Percentiles rank a stretch among this genome's conserved stretches.
These are phyloP conservation scores for Philereme vetulata DNA, from an alignment of 2,888 invertebrate species.

Conservation along the genomic window DNA sequence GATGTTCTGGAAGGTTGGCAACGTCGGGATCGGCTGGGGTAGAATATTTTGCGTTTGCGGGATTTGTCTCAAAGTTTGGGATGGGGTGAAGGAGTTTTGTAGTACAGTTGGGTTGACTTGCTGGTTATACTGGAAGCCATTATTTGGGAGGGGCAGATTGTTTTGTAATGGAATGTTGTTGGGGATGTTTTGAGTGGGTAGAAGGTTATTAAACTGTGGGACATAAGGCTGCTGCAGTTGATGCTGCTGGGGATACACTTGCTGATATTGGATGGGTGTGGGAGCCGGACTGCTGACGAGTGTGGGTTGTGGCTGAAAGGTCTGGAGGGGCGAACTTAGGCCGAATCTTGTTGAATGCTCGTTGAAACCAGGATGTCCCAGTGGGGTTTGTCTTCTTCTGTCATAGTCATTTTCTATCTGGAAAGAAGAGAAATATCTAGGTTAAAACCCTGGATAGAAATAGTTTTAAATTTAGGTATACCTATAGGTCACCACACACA, in stretches of 20 bases:
- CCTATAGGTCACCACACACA: too few species aligned
- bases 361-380: constrained; percentile 71
- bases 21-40: constrained; percentile 64
- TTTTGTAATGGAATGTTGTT: constrained; percentile 49
- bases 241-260: constrained; percentile 53
- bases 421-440: constrained; percentile 48
- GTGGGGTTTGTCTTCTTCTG: constrained; percentile 70
- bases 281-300: constrained; percentile 61
- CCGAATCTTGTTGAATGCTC: constrained; percentile 80
- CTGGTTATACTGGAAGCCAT: constrained; percentile 65
- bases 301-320: constrained; percentile 62
- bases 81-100: constrained; percentile 57
- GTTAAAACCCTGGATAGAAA: constrained; percentile 5
- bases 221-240: constrained; percentile 63
- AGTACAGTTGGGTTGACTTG: constrained; percentile 52
- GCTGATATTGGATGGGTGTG: constrained; percentile 60
- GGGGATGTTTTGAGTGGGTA: constrained; percentile 58
- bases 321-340: constrained; percentile 70
- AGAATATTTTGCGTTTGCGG: constrained; percentile 61
- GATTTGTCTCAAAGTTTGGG: constrained; percentile 59
- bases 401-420: constrained; percentile 81
- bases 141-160: constrained; percentile 52
- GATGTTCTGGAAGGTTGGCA: constrained; percentile 64
- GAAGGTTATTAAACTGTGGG: constrained; percentile 68
- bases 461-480: too few species aligned